Base-by-base conservation (phyloP, 1,140 invertebrate genomes). In the Bacillus rossius region DNA sequence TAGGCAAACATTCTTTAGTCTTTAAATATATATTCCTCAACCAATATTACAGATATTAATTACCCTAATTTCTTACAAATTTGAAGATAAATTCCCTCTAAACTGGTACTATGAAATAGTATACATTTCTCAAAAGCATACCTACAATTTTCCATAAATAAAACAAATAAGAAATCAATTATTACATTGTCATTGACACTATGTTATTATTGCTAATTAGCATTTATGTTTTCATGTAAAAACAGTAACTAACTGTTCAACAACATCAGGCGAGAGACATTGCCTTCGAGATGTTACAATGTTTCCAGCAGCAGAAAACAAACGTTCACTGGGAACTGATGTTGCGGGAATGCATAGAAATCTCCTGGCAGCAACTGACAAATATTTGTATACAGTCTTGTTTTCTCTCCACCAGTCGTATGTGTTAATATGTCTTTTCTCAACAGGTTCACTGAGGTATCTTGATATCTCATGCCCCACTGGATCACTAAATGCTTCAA, bases 231-330 rank as follows among this genome's bases (percentile, higher is more conserved):
- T 34, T 53, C 20, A 34, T 53, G 52, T 37, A 60, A 19, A 53
- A 65, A 64, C 20, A 59, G 40, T 48, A 62, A 20, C 53, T 52
- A 26, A 20, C 53, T 52, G 37, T 41, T 54, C 42, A 26, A 55
- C 59, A 29, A 59, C 57, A 17, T 65, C 55, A 4, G 60, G 59
- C 10, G 26, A 34, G 37, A 65, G 29, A 19, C 29, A 37, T 8
- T n/a, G 13, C 20, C 61, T 29, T 52, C 52, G 48, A 20, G 16
- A 42, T 1, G 47, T 57, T 2, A 63, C 51, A 19, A 66, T 58
- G 50, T 55, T 42, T 45, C 66, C 67, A 20, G 61, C 62, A n/a
- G 62, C 52, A 19, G 64, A 67, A 45, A 67, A 67, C n/a, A 66
- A 41, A 57, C 67, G 53, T 56, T 67, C 66, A 22, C 55, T 50